Evolutionary conservation across 2,888 invertebrate species (phyloP), one percentile per base, ranked within the genome.

Genomic region (Amphipyra tragopoginis): DNA sequence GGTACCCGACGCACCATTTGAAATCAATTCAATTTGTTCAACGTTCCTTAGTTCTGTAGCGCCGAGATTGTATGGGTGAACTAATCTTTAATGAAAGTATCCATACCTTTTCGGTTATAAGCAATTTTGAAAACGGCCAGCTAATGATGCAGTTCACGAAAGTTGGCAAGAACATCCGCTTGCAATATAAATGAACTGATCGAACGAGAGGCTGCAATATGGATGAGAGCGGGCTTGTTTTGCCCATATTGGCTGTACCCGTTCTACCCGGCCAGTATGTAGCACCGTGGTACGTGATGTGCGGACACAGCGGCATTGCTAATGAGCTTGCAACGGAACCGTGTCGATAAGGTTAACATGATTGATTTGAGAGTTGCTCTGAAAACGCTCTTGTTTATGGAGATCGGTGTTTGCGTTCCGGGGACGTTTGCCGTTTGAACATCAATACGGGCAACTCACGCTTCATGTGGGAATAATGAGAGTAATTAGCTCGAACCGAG

Each of bases 131-230:
- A 80, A 78, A 62, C 55, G 56, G 57, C 8, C 40, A 62, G 49
- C 72, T 75, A 80, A 80, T 80, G 79, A 81, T 73, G 79, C 59
- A 72, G 67, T 63, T 72, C 77, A 80, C 77, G 75, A 81, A 84
- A 83, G 81, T 80, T 70, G 78, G 75, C 73, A 75, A 80, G 78
- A 81, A 82, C 81, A 85, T 84, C 84, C 86, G 86, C 75, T 79
- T 87, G 86, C 83, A 87, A 89, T 87, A 89, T 87, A 88, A 90
- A 89, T 88, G 86, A 90, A 86, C 83, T 81, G 85, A 85, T 82
- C 84, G 82, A 84, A 80, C 84, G 80, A 83, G 81, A 83, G 79
- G 70, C 77, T 85, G 83, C 83, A 87, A 87, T 88, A 87, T 88
- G 87, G 86, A 89, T 86, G 86, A 85, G 86, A 81, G 81, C 74